Conservation (phyloP, 2,888 invertebrate genomes). For the Calameuta filiformis region DNA sequence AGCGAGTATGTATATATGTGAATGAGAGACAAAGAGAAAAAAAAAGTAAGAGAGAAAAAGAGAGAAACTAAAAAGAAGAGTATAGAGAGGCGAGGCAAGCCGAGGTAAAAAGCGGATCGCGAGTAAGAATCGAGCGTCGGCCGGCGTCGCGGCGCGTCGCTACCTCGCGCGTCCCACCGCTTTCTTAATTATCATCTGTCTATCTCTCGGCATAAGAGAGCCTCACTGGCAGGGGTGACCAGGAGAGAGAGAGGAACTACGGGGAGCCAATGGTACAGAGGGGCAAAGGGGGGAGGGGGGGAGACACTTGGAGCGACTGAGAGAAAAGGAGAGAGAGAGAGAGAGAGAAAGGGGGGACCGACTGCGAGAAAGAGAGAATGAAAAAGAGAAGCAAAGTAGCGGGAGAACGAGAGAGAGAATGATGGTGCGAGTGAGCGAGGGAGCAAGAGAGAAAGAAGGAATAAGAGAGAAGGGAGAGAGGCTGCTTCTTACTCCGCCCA, state of each 20-base stretch:
- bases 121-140: constrained; percentile 7
- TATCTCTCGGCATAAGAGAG: constrained; percentile 58
- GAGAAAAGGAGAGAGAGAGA: constrained; percentile 18
- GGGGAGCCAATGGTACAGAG: constrained; percentile 19
- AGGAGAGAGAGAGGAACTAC: constrained; percentile 31
- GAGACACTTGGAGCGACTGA: constrained; percentile 22
- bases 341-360: constrained; percentile 11
- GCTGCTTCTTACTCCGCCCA: constrained; percentile 65
- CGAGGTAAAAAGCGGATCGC: background rate
- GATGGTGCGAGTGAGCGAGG: background rate
- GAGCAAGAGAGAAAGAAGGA: constrained; percentile 25
- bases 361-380: constrained; percentile 13
- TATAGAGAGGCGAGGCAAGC: background rate
- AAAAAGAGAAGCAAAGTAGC: constrained; percentile 16
- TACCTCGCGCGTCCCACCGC: constrained; percentile 62
- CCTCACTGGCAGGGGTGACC: constrained; percentile 4
- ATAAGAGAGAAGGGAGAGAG: constrained; percentile 31
- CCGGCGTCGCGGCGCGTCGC: constrained; percentile 49
- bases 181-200: constrained; percentile 67
- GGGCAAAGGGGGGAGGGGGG: constrained; percentile 26
- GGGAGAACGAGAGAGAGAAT: constrained; percentile 14
- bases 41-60: constrained; percentile 9
- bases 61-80: background rate
- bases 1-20: constrained; percentile 4
- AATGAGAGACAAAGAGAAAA: constrained; percentile 24